A percentile compares a stretch with the other conserved stretches of the same genome.
Evolutionary conservation across 2,888 invertebrate species (phyloP).

Genomic region (Leptarthrus brevirostris): DNA sequence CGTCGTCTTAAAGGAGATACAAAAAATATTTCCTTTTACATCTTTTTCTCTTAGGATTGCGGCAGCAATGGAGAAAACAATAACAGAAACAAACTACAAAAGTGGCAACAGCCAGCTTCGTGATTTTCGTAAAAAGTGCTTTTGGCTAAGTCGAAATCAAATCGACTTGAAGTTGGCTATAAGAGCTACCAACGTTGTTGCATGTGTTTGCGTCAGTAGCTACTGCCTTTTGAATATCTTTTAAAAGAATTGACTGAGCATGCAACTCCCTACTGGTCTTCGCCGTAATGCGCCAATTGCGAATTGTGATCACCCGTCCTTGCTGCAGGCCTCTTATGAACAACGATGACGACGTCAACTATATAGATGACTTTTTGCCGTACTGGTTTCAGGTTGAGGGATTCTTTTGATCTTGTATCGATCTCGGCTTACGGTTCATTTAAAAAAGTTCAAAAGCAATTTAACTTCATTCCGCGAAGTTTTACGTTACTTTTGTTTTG

Average conservation of each 20-base stretch:
- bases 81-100: neutral
- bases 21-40: conserved; percentile 1
- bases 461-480: conserved; percentile 3
- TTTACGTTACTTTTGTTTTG: conserved; percentile 2
- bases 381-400: no score
- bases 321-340: no score
- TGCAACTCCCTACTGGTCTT: neutral
- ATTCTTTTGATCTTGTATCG: neutral
- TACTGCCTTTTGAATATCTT: conserved; percentile 21
- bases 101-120: neutral
- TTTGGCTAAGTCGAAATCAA: neutral
- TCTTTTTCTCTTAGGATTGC: conserved; percentile 7
- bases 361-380: no score
- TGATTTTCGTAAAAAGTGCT: neutral
- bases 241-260: neutral
- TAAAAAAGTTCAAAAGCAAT: conserved; percentile 35
- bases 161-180: neutral
- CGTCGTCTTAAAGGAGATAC: conserved; percentile 15
- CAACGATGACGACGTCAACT: no score
- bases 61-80: conserved; percentile 2
- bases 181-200: neutral
- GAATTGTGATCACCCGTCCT: no score
- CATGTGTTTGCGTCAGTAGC: conserved; percentile 2
- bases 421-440: conserved; percentile 10
- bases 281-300: no score